Evolutionary conservation across 2,888 invertebrate species (phyloP).

Genomic region (Acanthosepion lycidas): DNA sequence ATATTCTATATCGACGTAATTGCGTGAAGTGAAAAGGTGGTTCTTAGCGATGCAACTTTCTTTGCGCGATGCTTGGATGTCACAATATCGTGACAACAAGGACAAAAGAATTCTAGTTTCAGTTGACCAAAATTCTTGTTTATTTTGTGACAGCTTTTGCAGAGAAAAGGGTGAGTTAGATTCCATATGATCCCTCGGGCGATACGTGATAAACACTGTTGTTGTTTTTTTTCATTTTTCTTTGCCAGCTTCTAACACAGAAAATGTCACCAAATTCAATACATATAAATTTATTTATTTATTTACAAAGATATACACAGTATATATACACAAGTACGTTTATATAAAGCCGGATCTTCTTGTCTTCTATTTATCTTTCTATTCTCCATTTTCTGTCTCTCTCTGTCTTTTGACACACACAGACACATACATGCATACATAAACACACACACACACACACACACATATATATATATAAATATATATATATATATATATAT

Average conservation of each 20-base stretch:
- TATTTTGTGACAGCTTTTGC: neutral
- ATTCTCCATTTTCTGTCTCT: no score
- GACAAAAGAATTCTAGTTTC: neutral
- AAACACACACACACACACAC: no score
- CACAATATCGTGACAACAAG: conserved; percentile 8
- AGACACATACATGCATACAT: no score
- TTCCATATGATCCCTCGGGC: neutral
- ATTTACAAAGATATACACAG: no score
- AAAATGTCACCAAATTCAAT: neutral
- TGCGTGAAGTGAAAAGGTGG: neutral
- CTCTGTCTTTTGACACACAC: no score
- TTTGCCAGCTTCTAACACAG: neutral
- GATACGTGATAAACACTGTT: neutral
- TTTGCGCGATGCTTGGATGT: neutral
- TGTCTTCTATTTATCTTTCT: no score
- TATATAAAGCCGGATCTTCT: no score
- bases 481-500: no score
- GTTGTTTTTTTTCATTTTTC: neutral
- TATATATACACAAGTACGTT: no score
- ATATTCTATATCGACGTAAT: neutral
- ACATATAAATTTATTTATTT: neutral
- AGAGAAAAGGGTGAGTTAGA: neutral
- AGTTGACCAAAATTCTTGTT: neutral
- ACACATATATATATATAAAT: no score
- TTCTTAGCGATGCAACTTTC: neutral